Evolutionary conservation across 2,797 vertebrate species (phyloP).

Genomic region (Rousettus madagascariensis): DNA sequence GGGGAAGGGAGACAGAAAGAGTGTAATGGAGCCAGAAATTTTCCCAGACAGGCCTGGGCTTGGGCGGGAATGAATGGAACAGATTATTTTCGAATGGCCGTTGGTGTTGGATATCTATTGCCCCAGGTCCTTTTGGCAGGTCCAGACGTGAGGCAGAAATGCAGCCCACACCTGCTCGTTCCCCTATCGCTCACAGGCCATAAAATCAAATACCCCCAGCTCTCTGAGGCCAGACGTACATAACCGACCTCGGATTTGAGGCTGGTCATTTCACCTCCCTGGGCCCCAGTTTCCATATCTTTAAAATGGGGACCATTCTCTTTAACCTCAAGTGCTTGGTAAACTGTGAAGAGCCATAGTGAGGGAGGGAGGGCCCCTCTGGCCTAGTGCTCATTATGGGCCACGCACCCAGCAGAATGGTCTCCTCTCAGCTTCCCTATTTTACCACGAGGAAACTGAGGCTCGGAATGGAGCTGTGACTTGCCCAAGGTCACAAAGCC

Average conservation of each 20-base stretch:
- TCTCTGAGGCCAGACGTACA: not conserved
- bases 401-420: not conserved
- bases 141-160: not conserved
- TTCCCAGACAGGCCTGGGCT: not conserved
- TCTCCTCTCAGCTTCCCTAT: not conserved
- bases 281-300: not conserved
- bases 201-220: not conserved
- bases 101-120: no score
- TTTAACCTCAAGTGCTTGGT: not conserved
- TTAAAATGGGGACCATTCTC: not conserved
- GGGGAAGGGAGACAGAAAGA: accelerated
- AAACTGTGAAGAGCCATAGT: not conserved
- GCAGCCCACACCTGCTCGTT: not conserved
- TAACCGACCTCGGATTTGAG: not conserved
- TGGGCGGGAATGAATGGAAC: not conserved
- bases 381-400: not conserved
- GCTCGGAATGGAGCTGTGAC: not conserved
- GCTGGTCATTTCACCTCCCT: not conserved
- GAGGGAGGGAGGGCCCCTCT: not conserved
- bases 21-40: not conserved
- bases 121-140: not conserved
- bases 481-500: not conserved
- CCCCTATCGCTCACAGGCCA: not conserved
- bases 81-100: not conserved
- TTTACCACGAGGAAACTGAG: not conserved